Conservation (phyloP, 2,797 vertebrate genomes). For the Pangasius mekongensis region DNA sequence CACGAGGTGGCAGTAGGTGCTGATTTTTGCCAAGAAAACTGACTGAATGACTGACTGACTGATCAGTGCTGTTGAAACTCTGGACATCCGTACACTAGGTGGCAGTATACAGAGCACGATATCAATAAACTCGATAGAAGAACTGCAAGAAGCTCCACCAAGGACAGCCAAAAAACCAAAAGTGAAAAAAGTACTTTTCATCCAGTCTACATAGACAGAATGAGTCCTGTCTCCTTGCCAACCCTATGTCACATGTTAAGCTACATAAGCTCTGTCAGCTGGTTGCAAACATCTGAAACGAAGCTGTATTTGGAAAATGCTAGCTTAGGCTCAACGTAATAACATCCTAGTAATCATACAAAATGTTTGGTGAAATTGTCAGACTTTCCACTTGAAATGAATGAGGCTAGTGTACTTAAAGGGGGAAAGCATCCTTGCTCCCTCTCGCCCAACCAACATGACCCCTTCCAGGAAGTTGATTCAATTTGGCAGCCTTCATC, state of each 20-base stretch:
- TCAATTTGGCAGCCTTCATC: not conserved
- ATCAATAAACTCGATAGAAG: not conserved
- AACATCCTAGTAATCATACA: not conserved
- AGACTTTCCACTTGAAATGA: not conserved
- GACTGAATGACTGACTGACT: not conserved
- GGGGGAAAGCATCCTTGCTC: not conserved
- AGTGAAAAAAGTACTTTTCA: not conserved
- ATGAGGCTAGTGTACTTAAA: not conserved
- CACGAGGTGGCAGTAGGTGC: not conserved
- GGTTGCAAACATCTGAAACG: not conserved
- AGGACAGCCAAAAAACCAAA: not conserved
- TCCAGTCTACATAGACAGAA: not conserved
- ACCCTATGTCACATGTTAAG: not conserved
- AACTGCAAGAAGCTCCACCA: not conserved
- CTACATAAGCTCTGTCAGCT: not conserved
- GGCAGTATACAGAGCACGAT: slow-evolving; percentile 40
- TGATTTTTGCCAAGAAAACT: not conserved
- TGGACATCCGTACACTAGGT: slow-evolving; percentile 52
- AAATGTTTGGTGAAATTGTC: not conserved
- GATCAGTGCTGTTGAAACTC: not conserved
- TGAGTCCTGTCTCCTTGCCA: not conserved
- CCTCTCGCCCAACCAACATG: not conserved
- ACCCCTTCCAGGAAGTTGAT: not conserved
- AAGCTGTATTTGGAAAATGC: not conserved
- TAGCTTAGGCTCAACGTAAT: not conserved